phyloP scores from a whole-genome alignment of 92 coral and sea anemone species.

The Siderastrea radians region DNA sequence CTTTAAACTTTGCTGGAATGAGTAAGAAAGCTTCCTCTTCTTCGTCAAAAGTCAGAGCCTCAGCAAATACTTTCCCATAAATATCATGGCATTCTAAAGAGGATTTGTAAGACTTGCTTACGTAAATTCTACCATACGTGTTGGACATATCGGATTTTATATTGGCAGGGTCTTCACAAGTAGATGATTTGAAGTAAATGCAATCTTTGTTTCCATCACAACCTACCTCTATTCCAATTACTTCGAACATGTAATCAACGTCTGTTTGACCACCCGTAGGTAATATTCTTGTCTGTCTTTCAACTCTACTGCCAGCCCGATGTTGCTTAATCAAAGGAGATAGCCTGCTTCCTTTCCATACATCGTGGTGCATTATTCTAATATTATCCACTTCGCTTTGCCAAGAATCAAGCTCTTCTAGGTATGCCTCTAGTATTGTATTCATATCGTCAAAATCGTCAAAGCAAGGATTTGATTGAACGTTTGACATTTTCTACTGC shows the following conservation, averaged over 20 bases:
- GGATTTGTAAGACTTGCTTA: conserved; percentile 1
- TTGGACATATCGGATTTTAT: neutral
- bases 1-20: conserved; percentile 44
- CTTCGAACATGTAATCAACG: conserved; percentile 67
- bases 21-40: conserved; percentile 20
- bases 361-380: conserved; percentile 65
- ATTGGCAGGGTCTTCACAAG: neutral
- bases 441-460: neutral
- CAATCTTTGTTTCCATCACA: conserved; percentile 1
- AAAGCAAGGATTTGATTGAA: neutral
- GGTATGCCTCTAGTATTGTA: neutral
- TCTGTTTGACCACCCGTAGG: conserved; percentile 54
- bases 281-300: conserved; percentile 48
- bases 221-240: neutral
- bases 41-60: conserved; percentile 17
- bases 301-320: conserved; percentile 66
- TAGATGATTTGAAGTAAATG: conserved; percentile 18
- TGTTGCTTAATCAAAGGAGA: conserved; percentile 48
- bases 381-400: conserved; percentile 42
- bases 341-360: conserved; percentile 47
- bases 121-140: conserved; percentile 9
- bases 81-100: neutral
- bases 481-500: neutral
- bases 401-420: conserved; percentile 33
- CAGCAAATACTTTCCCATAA: conserved; percentile 30